Percentiles rank a stretch among this genome's conserved stretches.
Conservation (phyloP, 2,113 vertebrate genomes). For the Syrrhaptes paradoxus region DNA sequence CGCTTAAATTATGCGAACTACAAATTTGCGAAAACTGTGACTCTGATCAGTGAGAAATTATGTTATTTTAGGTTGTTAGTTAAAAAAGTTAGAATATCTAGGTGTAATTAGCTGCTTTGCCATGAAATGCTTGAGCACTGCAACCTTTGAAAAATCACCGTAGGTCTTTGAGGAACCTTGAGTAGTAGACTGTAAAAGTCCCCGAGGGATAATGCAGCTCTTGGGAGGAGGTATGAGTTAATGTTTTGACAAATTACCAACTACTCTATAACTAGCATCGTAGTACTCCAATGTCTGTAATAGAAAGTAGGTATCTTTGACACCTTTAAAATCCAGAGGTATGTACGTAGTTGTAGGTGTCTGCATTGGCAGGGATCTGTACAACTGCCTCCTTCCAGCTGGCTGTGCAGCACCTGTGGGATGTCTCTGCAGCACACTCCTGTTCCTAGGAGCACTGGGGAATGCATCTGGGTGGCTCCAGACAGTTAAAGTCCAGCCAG, state of each 20-base stretch:
- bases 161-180: not conserved
- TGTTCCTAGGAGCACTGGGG: not conserved
- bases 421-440: fast-evolving
- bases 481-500: not conserved
- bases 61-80: not conserved
- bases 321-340: not conserved
- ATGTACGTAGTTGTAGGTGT: fast-evolving
- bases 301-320: not conserved
- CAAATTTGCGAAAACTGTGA: not conserved
- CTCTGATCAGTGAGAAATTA: not conserved
- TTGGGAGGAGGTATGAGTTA: not conserved
- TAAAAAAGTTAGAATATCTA: not conserved
- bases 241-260: not conserved
- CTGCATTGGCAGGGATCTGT: not conserved
- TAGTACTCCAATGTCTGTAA: not conserved
- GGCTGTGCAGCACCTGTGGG: not conserved
- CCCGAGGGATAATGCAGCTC: not conserved
- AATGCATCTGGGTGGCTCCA: not conserved
- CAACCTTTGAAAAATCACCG: not conserved
- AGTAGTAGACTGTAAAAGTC: not conserved
- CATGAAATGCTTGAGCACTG: not conserved
- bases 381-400: not conserved
- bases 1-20: not conserved
- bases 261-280: not conserved
- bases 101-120: not conserved